Base-by-base conservation (phyloP, 2,888 invertebrate genomes). In the Troides oblongomaculatus region DNA sequence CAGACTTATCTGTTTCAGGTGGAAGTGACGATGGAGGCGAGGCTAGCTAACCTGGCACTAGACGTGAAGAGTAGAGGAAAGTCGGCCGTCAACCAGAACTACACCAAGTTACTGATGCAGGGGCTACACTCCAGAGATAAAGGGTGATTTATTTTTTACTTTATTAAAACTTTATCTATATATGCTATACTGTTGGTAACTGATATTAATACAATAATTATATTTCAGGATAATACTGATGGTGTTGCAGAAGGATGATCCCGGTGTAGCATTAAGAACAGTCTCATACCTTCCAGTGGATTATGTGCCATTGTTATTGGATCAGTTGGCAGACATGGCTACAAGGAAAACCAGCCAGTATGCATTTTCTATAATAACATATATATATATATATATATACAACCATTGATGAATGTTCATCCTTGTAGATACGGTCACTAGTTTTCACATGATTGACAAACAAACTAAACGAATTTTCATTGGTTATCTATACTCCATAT, bases 81-180 rank as follows among this genome's bases (percentile, higher is more conserved):
- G 66, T 83, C 84, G 0, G 87, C 90, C 3, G 90, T 93, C 62
- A 92, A 93, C 74, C 95, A 96, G 80, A 97, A 97, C 85, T 93
- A 97, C 78, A 96, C 96, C 2, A 96, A 97, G 73, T 90, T 98
- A 12, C 87, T 98, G 12, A 93, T 97, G 68, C 98, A 97, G 84
- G 98, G 97, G 0, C 87, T 99, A 50, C 97, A 97, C 78, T 98
- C 98, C 79, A 96, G 96, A 79, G 97, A 99, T 82, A 94, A 93
- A 72, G 92, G 87, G 94, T 94, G 25, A 23, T 14, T 66, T 53
- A 21, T 21, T n/a, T 56, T 56, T 56, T 21, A n/a, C 18, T 6
- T 56, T 17, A 39, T 39, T 12, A 46, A 14, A 14, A 30, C 30
- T 30, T 30, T 30, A 3, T 30, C 30, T 30, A 30, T 30, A 30